phyloP scores from a whole-genome alignment of 2,113 vertebrate species.

The Pseudorectes ferrugineus region DNA sequence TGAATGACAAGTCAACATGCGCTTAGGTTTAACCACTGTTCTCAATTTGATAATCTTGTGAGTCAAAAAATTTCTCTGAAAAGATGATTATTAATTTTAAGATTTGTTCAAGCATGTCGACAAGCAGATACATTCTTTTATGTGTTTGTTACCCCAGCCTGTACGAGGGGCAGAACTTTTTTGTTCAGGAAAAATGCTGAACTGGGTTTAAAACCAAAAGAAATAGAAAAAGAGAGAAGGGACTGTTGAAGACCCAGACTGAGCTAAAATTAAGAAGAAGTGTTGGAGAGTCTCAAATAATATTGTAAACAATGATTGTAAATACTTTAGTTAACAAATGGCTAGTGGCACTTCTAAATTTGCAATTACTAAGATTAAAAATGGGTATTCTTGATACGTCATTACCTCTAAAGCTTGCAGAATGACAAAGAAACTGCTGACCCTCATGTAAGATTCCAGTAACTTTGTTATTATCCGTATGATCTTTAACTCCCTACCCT shows the following conservation, averaged over 20 bases:
- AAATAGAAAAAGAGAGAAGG: neutral
- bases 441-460: rapidly evolving
- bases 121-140: neutral
- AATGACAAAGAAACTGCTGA: neutral
- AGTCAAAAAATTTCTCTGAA: neutral
- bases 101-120: neutral
- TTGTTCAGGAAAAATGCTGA: neutral
- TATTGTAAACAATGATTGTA: neutral
- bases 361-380: neutral
- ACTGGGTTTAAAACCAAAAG: neutral
- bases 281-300: neutral
- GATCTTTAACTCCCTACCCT: neutral
- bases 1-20: neutral
- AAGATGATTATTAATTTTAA: neutral
- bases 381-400: rapidly evolving
- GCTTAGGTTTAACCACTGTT: neutral
- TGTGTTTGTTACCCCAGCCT: neutral
- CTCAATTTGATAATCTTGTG: neutral
- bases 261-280: neutral
- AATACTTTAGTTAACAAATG: neutral
- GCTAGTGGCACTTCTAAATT: neutral
- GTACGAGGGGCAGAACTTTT: neutral
- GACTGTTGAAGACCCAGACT: neutral
- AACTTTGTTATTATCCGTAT: neutral
- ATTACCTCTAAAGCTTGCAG: neutral